These are phyloP conservation scores for Saimiri boliviensis DNA, from an alignment of 2,113 vertebrate genomes.

Conservation along the genomic window DNA sequence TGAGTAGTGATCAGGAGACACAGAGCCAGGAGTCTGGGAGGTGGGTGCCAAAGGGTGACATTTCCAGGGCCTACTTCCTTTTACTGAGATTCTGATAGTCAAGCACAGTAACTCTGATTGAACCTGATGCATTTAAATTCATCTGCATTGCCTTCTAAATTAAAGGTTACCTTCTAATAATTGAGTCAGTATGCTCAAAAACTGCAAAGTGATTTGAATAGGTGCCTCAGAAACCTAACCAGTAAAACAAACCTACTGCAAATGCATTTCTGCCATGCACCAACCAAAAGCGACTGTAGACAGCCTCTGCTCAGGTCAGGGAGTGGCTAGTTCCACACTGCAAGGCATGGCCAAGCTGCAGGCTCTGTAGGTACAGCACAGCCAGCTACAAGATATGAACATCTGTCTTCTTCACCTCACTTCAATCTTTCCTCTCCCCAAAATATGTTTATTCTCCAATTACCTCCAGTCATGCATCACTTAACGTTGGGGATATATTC, in stretches of 20 bases:
- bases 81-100: neutral
- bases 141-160: neutral
- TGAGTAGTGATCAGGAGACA: neutral
- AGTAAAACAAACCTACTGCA: neutral
- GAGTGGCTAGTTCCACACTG: neutral
- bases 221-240: conserved; percentile 3
- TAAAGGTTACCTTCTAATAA: neutral
- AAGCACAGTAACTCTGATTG: neutral
- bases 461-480: neutral
- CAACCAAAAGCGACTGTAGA: neutral
- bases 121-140: neutral
- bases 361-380: neutral
- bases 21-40: neutral
- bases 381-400: neutral
- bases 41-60: neutral
- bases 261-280: neutral
- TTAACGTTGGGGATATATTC: neutral
- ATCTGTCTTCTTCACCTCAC: neutral
- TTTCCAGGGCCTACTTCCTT: neutral
- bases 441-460: neutral
- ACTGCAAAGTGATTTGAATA: neutral
- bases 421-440: neutral
- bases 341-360: neutral
- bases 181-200: neutral
- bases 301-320: neutral